A percentile compares a stretch with the other conserved stretches of the same genome.
These are phyloP conservation scores for Leptopilina myrica DNA, from an alignment of 2,888 invertebrate species.

Conservation along the genomic window DNA sequence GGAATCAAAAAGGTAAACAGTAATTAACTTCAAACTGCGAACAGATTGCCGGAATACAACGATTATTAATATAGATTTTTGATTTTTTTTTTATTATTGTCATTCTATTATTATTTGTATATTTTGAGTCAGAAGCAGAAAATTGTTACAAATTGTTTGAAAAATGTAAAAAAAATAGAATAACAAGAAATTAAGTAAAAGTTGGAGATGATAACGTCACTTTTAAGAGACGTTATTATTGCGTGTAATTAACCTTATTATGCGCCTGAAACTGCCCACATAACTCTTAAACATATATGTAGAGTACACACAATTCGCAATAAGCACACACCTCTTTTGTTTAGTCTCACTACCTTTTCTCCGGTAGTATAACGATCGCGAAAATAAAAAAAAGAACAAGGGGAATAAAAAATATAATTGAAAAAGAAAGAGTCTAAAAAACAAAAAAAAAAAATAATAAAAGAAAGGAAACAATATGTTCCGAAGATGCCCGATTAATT, in stretches of 20 bases:
- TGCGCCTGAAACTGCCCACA: background rate
- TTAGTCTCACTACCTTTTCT: conserved; percentile 12
- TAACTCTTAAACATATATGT: background rate
- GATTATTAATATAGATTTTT: too few species aligned
- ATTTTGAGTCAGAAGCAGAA: too few species aligned
- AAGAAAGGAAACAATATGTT: conserved; percentile 1
- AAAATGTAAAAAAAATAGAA: background rate
- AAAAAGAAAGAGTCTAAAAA: too few species aligned
- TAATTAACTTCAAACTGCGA: too few species aligned
- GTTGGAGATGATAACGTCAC: background rate
- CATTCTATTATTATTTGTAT: too few species aligned
- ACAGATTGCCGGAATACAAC: too few species aligned
- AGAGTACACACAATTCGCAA: background rate
- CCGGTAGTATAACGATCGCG: background rate
- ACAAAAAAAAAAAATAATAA: too few species aligned
- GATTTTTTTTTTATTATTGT: too few species aligned
- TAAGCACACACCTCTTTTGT: conserved; percentile 16
- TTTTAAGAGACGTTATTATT: background rate
- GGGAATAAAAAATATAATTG: too few species aligned
- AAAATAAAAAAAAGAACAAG: background rate
- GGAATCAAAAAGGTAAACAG: too few species aligned
- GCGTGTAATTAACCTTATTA: conserved; percentile 17
- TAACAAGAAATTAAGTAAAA: background rate
- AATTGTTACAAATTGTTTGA: too few species aligned
- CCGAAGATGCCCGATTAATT: conserved; percentile 8